A percentile compares a stretch with the other conserved stretches of the same genome.
Conservation (phyloP, 1,140 invertebrate species). For the Trinorchestia longiramus region DNA sequence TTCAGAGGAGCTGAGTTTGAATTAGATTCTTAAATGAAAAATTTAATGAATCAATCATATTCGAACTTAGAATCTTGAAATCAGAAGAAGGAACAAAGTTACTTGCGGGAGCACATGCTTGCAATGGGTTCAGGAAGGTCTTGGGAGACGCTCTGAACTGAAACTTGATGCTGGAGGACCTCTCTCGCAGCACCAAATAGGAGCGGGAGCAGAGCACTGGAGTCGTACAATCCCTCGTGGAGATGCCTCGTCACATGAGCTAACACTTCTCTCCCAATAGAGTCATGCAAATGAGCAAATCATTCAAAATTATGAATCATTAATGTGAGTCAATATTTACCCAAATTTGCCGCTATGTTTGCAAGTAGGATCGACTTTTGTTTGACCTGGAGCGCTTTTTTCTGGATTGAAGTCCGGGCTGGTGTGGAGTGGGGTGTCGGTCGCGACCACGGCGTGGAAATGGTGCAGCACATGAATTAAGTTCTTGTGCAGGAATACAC, state of each 20-base stretch:
- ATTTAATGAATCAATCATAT: background rate
- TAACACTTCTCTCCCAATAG: conserved; percentile 52
- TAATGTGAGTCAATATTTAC: conserved; percentile 53
- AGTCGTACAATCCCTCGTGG: background rate
- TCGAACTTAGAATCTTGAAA: background rate
- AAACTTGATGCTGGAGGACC: background rate
- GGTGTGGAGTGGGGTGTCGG: background rate
- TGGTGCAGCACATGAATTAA: background rate
- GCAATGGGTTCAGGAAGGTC: background rate
- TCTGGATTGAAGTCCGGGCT: conserved; percentile 13
- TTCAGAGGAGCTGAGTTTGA: background rate
- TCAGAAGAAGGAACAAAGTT: background rate
- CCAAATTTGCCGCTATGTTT: conserved; percentile 46
- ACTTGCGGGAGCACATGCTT: background rate
- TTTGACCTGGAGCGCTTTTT: conserved; percentile 33
- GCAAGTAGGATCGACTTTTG: conserved; percentile 51
- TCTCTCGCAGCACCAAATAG: background rate
- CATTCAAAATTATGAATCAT: conserved; percentile 53
- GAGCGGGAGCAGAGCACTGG: conserved; percentile 9
- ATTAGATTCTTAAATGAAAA: background rate
- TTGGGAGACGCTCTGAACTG: background rate
- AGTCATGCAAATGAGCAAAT: conserved; percentile 52
- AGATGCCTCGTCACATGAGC: conserved; percentile 54
- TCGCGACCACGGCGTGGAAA: background rate
- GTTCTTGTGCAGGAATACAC: background rate